Evolutionary conservation across 2,888 invertebrate species (phyloP).

Genomic region (Diachrysia chrysitis): DNA sequence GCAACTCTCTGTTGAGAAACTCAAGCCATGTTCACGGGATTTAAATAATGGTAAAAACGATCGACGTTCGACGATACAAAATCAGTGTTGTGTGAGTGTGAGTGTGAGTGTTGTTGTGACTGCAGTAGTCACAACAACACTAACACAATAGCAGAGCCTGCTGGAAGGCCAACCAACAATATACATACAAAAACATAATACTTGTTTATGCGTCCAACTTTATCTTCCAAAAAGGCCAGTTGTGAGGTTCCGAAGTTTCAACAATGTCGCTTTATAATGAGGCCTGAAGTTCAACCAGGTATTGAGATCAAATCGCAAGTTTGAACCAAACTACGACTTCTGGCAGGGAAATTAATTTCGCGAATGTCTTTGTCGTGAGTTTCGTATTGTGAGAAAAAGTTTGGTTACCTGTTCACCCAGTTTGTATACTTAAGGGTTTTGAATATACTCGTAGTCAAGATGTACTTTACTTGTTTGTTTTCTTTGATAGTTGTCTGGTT

Average conservation of each 20-base stretch:
- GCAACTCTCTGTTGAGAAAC: too few relatives aligned
- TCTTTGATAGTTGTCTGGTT: too few relatives aligned
- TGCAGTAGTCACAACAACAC: too few relatives aligned
- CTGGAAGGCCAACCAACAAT: not conserved
- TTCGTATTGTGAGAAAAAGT: conserved; percentile 39
- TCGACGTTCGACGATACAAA: too few relatives aligned
- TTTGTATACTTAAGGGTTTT: conserved; percentile 9
- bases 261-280: conserved; percentile 48
- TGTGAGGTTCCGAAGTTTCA: conserved; percentile 29
- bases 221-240: conserved; percentile 31
- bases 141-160: too few relatives aligned
- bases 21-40: too few relatives aligned
- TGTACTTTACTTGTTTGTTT: too few relatives aligned
- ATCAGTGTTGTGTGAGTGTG: too few relatives aligned
- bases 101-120: too few relatives aligned
- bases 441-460: too few relatives aligned
- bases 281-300: conserved; percentile 47
- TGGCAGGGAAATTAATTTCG: conserved; percentile 44
- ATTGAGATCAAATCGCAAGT: conserved; percentile 45
- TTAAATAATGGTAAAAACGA: too few relatives aligned
- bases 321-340: conserved; percentile 43
- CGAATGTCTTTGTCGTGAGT: conserved; percentile 48
- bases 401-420: conserved; percentile 41
- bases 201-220: conserved; percentile 43
- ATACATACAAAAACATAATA: conserved; percentile 34